Evolutionary conservation across 2,888 invertebrate genomes (phyloP), one percentile per base, ranked within the genome.

Genomic region (Dasypogon diadema): DNA sequence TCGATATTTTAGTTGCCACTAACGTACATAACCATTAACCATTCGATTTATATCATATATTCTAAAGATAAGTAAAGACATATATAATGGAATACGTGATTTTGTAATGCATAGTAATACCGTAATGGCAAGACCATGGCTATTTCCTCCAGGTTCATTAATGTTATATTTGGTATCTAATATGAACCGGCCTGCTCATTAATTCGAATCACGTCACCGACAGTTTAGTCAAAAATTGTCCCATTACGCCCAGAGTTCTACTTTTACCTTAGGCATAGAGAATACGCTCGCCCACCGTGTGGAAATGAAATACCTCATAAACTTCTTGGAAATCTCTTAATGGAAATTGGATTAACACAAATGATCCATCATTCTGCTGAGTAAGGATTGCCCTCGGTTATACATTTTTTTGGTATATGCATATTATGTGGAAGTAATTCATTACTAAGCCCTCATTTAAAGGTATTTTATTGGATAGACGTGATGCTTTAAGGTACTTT

Each of bases 291-390:
- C n/a, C n/a, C n/a, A n/a, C n/a, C n/a, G 30, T 58, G 8, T 16
- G 30, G 26, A 12, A 30, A 16, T 58, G 58, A 58, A 58, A 58
- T 24, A 58, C 42, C 63, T 63, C 63, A 63, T 63, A 63, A 63
- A 63, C n/a, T 16, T 26, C 18, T 34, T 42, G 42, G 63, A 63
- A 63, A 63, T 63, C 63, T 63, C 63, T 63, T 63, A 63, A 63
- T 63, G 63, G 42, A 63, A 63, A 22, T 42, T 37, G 63, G 63
- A 63, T 63, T 63, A 63, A 42, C 63, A 63, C 63, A 63, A 63
- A 63, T 63, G 63, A 63, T 63, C 63, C 63, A 63, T 63, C 63
- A 63, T 63, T 42, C 21, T 24, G 21, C 12, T n/a, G 30, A 14
- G 14, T 34, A n/a, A 18, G 42, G 42, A 37, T 63, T 42, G 14